Conservation (phyloP, 2,113 vertebrate genomes). For the Xyrauchen texanus region DNA sequence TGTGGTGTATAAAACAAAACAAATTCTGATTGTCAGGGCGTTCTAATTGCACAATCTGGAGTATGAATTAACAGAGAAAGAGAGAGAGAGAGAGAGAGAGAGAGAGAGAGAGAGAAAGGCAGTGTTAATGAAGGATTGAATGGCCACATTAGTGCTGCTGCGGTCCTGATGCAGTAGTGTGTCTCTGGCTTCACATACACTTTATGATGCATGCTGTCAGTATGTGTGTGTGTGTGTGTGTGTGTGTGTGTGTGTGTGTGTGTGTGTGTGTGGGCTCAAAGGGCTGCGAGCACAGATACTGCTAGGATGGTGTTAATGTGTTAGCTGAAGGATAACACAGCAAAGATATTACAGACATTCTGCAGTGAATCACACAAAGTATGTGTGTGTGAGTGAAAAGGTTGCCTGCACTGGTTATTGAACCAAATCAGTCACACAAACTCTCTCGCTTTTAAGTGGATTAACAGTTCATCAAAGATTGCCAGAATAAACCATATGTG, state of each 20-base stretch:
- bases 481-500: neutral
- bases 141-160: neutral
- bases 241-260: neutral
- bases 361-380: slow-evolving; percentile 5
- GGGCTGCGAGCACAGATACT: neutral
- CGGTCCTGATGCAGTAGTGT: slow-evolving; percentile 17
- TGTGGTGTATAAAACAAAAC: too few species aligned
- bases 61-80: neutral
- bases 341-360: slow-evolving; percentile 8
- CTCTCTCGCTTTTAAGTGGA: neutral
- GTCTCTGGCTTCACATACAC: slow-evolving; percentile 11
- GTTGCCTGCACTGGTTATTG: slow-evolving; percentile 5
- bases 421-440: slow-evolving; percentile 16
- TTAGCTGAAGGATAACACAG: neutral
- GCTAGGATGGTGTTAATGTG: neutral
- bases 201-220: neutral
- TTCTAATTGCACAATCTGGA: neutral
- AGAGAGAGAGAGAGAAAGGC: neutral
- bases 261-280: neutral
- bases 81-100: neutral
- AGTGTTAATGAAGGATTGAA: too few species aligned
- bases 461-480: neutral
- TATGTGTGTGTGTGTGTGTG: neutral
- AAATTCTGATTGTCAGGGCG: too few species aligned
- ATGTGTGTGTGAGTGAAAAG: neutral